These are phyloP conservation scores for Nomada ruficornis DNA, from an alignment of 2,888 invertebrate genomes.

Conservation along the genomic window DNA sequence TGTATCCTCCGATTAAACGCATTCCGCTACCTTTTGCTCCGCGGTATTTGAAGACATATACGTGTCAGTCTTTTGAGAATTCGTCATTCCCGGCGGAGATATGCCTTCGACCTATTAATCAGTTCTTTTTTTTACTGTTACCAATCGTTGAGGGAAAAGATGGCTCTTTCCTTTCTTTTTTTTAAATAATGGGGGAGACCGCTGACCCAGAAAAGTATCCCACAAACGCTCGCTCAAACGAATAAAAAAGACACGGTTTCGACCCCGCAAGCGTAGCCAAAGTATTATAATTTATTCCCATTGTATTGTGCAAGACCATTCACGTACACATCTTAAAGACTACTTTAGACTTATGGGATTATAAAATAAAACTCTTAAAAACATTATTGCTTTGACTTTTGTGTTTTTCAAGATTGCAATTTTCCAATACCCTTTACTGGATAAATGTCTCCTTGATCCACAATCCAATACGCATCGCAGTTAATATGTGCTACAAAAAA, in stretches of 20 bases:
- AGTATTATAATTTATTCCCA: constrained; percentile 85
- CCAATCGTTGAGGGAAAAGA: constrained; percentile 73
- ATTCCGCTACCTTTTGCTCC: constrained; percentile 70
- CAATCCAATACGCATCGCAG: constrained; percentile 37
- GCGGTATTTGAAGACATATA: constrained; percentile 58
- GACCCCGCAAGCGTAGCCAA: constrained; percentile 83
- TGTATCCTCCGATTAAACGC: constrained; percentile 63
- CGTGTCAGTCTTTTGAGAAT: constrained; percentile 48
- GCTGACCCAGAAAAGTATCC: constrained; percentile 65
- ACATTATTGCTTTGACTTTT: constrained; percentile 67
- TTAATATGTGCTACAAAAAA: constrained; percentile 36
- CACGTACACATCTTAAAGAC: constrained; percentile 83
- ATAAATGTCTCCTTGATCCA: constrained; percentile 50
- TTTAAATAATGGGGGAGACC: constrained; percentile 69
- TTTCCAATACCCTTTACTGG: constrained; percentile 56
- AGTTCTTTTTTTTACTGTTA: constrained; percentile 67
- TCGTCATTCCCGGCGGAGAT: constrained; percentile 71
- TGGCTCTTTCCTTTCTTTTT: constrained; percentile 57
- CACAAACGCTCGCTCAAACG: constrained; percentile 71
- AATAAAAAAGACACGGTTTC: constrained; percentile 75
- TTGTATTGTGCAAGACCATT: constrained; percentile 83
- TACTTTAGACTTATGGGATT: constrained; percentile 84
- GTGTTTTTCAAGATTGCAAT: constrained; percentile 59
- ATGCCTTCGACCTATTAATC: constrained; percentile 66
- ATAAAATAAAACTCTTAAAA: constrained; percentile 82